Percentiles rank a stretch among this genome's conserved stretches.
Conservation (phyloP, 2,797 vertebrate genomes). For the Pipistrellus nathusii region DNA sequence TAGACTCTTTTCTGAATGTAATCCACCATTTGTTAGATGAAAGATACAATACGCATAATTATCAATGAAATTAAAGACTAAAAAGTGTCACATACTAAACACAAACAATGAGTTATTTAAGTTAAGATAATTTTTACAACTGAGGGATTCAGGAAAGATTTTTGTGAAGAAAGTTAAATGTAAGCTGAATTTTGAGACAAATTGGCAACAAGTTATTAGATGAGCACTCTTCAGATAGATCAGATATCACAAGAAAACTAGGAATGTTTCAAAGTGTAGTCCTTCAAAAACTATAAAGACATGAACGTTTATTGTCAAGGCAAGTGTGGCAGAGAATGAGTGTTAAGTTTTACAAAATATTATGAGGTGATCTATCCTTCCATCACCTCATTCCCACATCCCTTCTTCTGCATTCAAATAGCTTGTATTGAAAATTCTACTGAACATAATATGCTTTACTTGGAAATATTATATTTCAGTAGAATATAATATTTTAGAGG, state of each 20-base stretch:
- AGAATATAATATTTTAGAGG: neutral
- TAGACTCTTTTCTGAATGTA: neutral
- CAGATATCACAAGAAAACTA: neutral
- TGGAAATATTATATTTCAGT: no score
- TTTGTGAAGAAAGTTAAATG: conserved; percentile 10
- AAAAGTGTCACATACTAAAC: neutral
- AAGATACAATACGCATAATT: neutral
- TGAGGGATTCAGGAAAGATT: neutral
- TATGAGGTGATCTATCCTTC: neutral
- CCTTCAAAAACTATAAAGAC: neutral
- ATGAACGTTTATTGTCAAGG: neutral
- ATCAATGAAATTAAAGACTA: neutral
- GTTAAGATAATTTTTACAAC: neutral
- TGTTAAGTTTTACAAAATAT: neutral
- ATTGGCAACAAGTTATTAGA: neutral
- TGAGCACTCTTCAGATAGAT: neutral
- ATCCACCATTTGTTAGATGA: neutral
- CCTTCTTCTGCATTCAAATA: neutral
- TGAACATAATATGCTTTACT: neutral
- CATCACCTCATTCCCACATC: no score
- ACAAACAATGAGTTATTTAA: neutral
- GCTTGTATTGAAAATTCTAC: neutral
- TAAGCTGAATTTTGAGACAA: neutral
- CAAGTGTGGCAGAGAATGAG: neutral
- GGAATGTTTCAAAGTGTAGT: neutral